A percentile compares a stretch with the other conserved stretches of the same genome.
These are phyloP conservation scores for Girardinus metallicus DNA, from an alignment of 2,797 vertebrate genomes.

Conservation along the genomic window DNA sequence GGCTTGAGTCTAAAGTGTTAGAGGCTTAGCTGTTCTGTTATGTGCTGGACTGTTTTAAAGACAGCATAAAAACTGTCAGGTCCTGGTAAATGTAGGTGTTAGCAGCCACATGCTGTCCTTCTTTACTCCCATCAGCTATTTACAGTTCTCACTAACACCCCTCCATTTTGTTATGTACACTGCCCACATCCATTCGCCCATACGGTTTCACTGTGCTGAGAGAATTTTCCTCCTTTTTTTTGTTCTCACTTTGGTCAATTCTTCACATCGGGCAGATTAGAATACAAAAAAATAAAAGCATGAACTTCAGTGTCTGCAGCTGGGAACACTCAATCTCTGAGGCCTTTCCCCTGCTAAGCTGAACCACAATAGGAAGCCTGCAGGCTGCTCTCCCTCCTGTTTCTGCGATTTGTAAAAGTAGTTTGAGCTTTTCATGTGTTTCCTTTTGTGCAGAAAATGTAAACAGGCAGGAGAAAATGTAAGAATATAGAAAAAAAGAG, in stretches of 20 bases:
- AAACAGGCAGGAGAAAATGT: conserved; percentile 9
- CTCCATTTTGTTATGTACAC: conserved; percentile 80
- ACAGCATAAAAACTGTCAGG: conserved; percentile 60
- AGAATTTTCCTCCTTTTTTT: conserved; percentile 48
- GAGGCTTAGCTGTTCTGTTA: conserved; percentile 41
- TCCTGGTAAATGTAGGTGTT: conserved; percentile 69
- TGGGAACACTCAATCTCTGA: conserved; percentile 51
- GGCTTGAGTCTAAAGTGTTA: conserved; percentile 38
- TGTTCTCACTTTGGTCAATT: conserved; percentile 65
- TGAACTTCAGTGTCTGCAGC: conserved; percentile 61
- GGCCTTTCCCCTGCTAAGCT: conserved; percentile 54
- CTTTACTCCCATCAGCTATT: conserved; percentile 76
- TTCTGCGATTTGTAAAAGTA: conserved; percentile 22
- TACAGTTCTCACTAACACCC: conserved; percentile 74
- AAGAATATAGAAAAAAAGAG: not conserved
- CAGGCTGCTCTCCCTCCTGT: conserved; percentile 28
- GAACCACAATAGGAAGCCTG: conserved; percentile 36
- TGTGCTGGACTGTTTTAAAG: conserved; percentile 52
- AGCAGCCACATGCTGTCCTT: conserved; percentile 68
- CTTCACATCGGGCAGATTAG: conserved; percentile 77
- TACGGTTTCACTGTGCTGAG: conserved; percentile 58
- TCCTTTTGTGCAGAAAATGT: conserved; percentile 14
- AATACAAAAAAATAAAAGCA: conserved; percentile 47
- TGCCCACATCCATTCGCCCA: conserved; percentile 73
- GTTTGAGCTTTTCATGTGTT: not conserved